These are phyloP conservation scores for Drosophila subobscura DNA, from an alignment of 1,140 invertebrate genomes.

Conservation along the genomic window DNA sequence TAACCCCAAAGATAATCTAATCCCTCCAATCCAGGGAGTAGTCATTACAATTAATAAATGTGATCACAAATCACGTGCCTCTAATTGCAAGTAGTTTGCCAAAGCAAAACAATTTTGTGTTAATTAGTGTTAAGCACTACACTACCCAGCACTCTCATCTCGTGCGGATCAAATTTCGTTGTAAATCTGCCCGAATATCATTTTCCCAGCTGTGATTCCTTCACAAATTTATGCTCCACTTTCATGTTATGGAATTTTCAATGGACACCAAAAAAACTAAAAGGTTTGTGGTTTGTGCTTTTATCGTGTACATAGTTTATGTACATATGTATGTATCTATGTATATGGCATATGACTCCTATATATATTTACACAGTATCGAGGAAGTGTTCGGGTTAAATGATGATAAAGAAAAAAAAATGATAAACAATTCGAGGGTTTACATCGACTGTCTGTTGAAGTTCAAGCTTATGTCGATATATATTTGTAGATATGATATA, in stretches of 20 bases:
- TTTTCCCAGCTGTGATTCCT: conserved; percentile 75
- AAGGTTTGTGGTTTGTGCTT: conserved; percentile 51
- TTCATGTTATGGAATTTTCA: conserved; percentile 83
- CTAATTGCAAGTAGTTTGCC: conserved; percentile 57
- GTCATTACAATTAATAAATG: conserved; percentile 63
- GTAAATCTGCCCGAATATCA: conserved; percentile 68
- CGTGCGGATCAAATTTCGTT: conserved; percentile 14
- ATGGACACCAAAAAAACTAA: conserved; percentile 83
- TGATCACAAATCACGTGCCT: conserved; percentile 62
- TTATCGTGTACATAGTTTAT: background rate
- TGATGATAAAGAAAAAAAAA: conserved; percentile 37
- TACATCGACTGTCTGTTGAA: conserved; percentile 15
- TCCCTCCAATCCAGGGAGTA: conserved; percentile 14
- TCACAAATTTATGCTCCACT: conserved; percentile 81
- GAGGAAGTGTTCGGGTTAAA: conserved; percentile 36
- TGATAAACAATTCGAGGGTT: conserved; percentile 47
- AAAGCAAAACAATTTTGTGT: conserved; percentile 30
- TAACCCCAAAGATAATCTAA: conserved; percentile 22
- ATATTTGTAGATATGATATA: too few relatives aligned
- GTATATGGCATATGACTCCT: too few relatives aligned
- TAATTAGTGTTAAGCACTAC: conserved; percentile 45
- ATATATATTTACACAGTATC: too few relatives aligned
- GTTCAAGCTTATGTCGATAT: conserved; percentile 32
- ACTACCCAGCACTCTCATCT: conserved; percentile 4
- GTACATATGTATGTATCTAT: background rate